Base-by-base conservation (phyloP, 53 echinoderm and acorn worm species). In the Antedon mediterranea region DNA sequence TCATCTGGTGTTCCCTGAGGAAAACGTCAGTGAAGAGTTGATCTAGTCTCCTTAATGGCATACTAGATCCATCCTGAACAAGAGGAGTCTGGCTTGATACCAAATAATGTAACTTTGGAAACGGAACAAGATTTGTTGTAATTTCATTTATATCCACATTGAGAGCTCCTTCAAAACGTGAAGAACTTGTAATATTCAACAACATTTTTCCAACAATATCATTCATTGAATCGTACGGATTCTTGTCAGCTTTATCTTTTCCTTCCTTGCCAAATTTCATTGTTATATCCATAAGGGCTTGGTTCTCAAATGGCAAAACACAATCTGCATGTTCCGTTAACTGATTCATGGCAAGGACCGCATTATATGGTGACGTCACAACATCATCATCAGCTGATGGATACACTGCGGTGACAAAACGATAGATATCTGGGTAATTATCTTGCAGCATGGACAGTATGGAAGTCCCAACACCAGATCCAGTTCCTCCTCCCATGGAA, bases 1-100 rank as follows among this genome's bases (percentile, higher is more conserved):
- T 74, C 28, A 94, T 87, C 79, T 94, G 94, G 78, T 94, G 78
- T 15, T 94, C 94, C 15, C 90, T 73, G 31, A 80, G 85, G 77
- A 94, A 94, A 0, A 91, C 94, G 78, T 94, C 94, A 0, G 91
- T 90, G 77, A 94, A 94, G 91, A 94, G 91, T 82, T 94, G 94
- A 77, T 94, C 94, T 75, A 94, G 78, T 81, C 89, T 87, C 84
- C 97, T 85, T 32, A 92, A 71, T 30, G 95, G 95, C 28, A 95
- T 83, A 30, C 79, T 87, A 30, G 89, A 28, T 43, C 80, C 92
- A 31, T 77, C 77, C 28, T 87, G 87, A 0, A 89, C 74, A 34
- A 95, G 88, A 4, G 95, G 95, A 30, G 91, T 87, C 80, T 91
- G 91, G 33, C 95, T 95, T 15, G 95, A 83, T 27, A 95, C 87